A percentile compares a stretch with the other conserved stretches of the same genome.
Evolutionary conservation across 2,888 invertebrate genomes (phyloP).

Genomic region (Amaurobius ferox): DNA sequence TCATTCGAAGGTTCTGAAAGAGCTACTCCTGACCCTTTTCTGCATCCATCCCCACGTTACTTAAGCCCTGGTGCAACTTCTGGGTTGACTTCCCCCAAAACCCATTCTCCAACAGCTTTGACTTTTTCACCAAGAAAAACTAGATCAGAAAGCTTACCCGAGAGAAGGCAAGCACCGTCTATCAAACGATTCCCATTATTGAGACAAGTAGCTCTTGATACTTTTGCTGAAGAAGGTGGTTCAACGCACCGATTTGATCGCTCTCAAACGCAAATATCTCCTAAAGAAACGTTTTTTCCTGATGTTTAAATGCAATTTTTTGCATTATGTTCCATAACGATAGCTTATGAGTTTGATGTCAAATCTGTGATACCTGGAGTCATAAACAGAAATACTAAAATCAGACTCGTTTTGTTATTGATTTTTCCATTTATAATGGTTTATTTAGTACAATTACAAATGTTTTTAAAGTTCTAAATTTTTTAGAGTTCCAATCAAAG

Average conservation of each 20-base stretch:
- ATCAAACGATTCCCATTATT: slow-evolving; percentile 71
- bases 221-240: slow-evolving; percentile 67
- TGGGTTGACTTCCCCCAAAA: slow-evolving; percentile 8
- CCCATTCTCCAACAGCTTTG: not conserved
- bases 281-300: slow-evolving; percentile 28
- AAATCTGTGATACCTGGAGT: slow-evolving; percentile 44
- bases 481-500: not conserved
- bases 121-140: slow-evolving; percentile 58
- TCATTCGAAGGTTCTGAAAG: slow-evolving; percentile 37
- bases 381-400: not conserved
- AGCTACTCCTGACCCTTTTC: slow-evolving; percentile 16
- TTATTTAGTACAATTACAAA: no score
- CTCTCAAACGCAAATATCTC: slow-evolving; percentile 54
- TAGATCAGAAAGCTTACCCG: slow-evolving; percentile 63
- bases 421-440: no score
- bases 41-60: slow-evolving; percentile 34
- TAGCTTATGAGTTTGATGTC: not conserved
- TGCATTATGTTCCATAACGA: not conserved
- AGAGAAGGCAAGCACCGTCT: slow-evolving; percentile 55
- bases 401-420: no score
- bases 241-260: slow-evolving; percentile 56
- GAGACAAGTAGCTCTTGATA: slow-evolving; percentile 72
- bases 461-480: no score
- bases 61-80: slow-evolving; percentile 30
- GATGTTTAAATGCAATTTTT: not conserved